Evolutionary conservation across 2,888 invertebrate genomes (phyloP).

Genomic region (Xanthia icteritia): DNA sequence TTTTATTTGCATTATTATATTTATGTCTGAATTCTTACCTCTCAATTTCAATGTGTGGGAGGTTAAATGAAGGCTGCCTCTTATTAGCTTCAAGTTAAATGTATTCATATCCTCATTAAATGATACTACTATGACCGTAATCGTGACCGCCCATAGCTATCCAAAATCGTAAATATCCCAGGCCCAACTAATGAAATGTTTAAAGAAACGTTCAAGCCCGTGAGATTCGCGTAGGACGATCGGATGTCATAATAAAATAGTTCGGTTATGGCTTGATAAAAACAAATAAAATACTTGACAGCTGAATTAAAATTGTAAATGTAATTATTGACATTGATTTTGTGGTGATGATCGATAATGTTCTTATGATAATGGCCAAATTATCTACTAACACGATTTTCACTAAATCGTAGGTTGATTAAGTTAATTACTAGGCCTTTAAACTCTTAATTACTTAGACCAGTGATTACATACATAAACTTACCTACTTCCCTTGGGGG

Average conservation of each 20-base stretch:
- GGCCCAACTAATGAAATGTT: slow-evolving; percentile 76
- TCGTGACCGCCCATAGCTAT: slow-evolving; percentile 83
- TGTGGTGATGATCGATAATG: slow-evolving; percentile 36
- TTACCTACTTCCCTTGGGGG: too few species aligned
- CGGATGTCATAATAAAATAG: slow-evolving; percentile 79
- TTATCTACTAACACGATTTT: slow-evolving; percentile 28
- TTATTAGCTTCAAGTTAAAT: slow-evolving; percentile 70
- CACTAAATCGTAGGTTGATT: slow-evolving; percentile 13
- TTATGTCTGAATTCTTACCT: slow-evolving; percentile 46
- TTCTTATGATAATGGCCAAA: slow-evolving; percentile 32
- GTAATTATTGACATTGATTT: slow-evolving; percentile 40
- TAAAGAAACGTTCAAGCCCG: slow-evolving; percentile 71
- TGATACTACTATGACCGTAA: slow-evolving; percentile 72
- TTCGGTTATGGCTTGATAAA: slow-evolving; percentile 75
- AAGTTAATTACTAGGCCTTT: slow-evolving; percentile 19
- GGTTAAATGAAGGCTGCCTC: slow-evolving; percentile 68
- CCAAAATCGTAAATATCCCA: slow-evolving; percentile 78
- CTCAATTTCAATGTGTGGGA: slow-evolving; percentile 69
- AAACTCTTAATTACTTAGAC: slow-evolving; percentile 23
- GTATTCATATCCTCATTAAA: slow-evolving; percentile 74
- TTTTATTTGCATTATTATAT: slow-evolving; percentile 37
- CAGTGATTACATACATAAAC: slow-evolving; percentile 25
- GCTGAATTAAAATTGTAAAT: slow-evolving; percentile 56
- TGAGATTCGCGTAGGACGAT: slow-evolving; percentile 78
- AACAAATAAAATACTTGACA: slow-evolving; percentile 70